Evolutionary conservation across 2,113 vertebrate species (phyloP), one percentile per base, ranked within the genome.

Genomic region (Silurus glanis): DNA sequence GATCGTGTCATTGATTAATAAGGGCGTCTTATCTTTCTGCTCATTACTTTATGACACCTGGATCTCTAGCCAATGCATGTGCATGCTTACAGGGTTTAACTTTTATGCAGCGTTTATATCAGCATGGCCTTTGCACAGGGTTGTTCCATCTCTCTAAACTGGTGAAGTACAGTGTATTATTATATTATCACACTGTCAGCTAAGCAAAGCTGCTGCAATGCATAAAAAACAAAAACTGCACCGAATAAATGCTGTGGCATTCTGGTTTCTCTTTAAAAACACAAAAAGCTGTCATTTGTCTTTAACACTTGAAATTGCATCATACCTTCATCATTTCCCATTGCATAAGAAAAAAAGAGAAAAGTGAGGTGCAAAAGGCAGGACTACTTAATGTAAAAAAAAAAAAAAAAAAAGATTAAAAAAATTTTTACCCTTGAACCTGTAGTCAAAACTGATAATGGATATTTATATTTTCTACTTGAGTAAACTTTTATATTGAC

Each of bases 71-170:
- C 66, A 59, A 78, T 64, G 47, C 45, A 14, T 69, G 25, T 56
- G 28, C 58, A 49, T 71, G 56, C 51, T 71, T 23, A 61, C 10
- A 64, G n/a, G 59, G 55, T 17, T 47, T 85, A 4, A 55, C 23
- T 49, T 64, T 45, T 47, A 76, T 49, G 82, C 53, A 62, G 55
- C 17, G 56, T n/a, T 58, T 21, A 69, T 87, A 87, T 87, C 83
- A 87, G 7, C 6, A 47, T 85, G 71, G 55, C 85, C 79, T 87
- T 82, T 89, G 74, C 58, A 82, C 53, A 62, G 82, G 61, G 82
- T 62, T 59, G 13, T 61, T 80, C 10, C 5, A 58, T 55, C 45
- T 61, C 66, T 23, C 55, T 51, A 55, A 25, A 16, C 6, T 79
- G 10, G 5, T n/a, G 9, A 64, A 85, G 28, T 4, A 76, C 21